Evolutionary conservation across 2,797 vertebrate species (phyloP).

Genomic region (Toxotes lorentzi): DNA sequence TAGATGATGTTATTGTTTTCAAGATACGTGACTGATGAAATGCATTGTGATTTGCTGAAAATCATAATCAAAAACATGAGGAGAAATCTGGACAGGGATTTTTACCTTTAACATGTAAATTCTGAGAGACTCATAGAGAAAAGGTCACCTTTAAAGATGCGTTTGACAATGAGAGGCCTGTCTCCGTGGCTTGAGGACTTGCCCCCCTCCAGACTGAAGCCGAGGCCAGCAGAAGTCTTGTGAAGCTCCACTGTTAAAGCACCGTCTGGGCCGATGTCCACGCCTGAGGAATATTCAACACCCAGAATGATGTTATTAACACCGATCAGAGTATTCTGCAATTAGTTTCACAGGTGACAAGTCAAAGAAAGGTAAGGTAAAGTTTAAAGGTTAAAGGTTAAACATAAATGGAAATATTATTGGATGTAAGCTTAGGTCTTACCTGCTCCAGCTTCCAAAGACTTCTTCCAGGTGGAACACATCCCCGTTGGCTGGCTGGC

Average conservation of each 20-base stretch:
- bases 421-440: slow-evolving; percentile 43
- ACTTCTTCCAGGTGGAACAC: slow-evolving; percentile 69
- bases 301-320: neutral
- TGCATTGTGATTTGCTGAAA: too few species aligned
- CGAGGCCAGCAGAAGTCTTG: slow-evolving; percentile 93
- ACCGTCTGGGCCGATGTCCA: slow-evolving; percentile 79
- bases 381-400: neutral
- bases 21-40: too few species aligned
- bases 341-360: neutral
- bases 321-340: neutral
- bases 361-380: neutral
- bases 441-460: slow-evolving; percentile 84
- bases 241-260: slow-evolving; percentile 88
- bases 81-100: too few species aligned
- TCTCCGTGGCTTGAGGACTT: slow-evolving; percentile 89
- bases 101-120: neutral
- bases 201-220: slow-evolving; percentile 93
- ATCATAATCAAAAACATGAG: too few species aligned
- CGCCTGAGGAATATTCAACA: slow-evolving; percentile 70
- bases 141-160: slow-evolving; percentile 91
- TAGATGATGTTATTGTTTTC: too few species aligned
- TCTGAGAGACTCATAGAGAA: neutral
- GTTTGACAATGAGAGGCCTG: slow-evolving; percentile 90
- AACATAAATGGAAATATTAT: neutral
- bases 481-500: slow-evolving; percentile 65